Evolutionary conservation across 2,888 invertebrate genomes (phyloP).

Genomic region (Heliconius hortense): DNA sequence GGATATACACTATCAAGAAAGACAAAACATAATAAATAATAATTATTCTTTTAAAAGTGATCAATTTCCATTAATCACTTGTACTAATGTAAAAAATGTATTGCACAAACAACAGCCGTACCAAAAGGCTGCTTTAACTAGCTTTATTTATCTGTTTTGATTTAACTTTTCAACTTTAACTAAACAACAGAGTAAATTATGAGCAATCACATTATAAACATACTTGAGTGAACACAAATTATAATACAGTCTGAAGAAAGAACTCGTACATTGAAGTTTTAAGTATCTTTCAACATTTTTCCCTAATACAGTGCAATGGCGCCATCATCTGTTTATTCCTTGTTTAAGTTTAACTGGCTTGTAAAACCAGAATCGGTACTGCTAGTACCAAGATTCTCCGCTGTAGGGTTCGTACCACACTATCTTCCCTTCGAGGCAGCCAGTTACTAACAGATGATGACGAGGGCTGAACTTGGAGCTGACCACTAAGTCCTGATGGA

Average conservation of each 20-base stretch:
- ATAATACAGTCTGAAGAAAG: conserved; percentile 41
- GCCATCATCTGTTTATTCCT: background rate
- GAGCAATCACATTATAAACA: conserved; percentile 13
- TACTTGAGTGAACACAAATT: conserved; percentile 34
- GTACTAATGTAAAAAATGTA: conserved; percentile 11
- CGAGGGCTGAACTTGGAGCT: conserved; percentile 95
- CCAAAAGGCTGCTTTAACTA: conserved; percentile 28
- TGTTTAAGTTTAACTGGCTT: background rate
- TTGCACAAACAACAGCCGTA: conserved; percentile 5
- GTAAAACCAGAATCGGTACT: background rate
- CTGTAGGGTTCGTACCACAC: conserved; percentile 92
- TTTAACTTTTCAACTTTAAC: background rate
- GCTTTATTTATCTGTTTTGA: background rate
- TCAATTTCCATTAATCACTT: conserved; percentile 1
- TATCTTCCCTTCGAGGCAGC: conserved; percentile 93
- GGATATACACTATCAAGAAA: background rate
- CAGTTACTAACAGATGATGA: conserved; percentile 93
- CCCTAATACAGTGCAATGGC: background rate
- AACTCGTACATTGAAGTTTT: conserved; percentile 47
- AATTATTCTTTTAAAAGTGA: background rate
- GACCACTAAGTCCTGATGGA: conserved; percentile 91
- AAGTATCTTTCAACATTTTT: conserved; percentile 43
- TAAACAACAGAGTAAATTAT: conserved; percentile 22
- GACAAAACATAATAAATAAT: background rate
- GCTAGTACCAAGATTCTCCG: conserved; percentile 62